These are phyloP conservation scores for Odontesthes bonariensis DNA, from an alignment of 2,113 vertebrate genomes.

Conservation along the genomic window DNA sequence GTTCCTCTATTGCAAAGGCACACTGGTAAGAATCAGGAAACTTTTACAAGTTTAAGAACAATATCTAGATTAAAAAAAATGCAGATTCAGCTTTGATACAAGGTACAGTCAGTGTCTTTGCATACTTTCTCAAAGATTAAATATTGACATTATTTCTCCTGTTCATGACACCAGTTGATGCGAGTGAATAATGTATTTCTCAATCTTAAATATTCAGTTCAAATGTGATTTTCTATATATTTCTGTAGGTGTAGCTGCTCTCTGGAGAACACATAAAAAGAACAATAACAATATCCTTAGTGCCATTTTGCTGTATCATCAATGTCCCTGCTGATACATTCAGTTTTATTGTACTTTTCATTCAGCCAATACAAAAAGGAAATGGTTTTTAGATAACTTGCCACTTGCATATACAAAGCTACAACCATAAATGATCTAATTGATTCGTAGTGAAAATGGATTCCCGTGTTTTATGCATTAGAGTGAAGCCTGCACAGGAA, in stretches of 20 bases:
- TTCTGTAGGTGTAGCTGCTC: conserved; percentile 51
- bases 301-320: conserved; percentile 75
- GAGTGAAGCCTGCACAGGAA: conserved; percentile 57
- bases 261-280: conserved; percentile 67
- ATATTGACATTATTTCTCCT: conserved; percentile 59
- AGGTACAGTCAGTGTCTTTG: conserved; percentile 8
- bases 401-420: conserved; percentile 72
- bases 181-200: conserved; percentile 59
- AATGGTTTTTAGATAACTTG: conserved; percentile 64
- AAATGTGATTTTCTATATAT: conserved; percentile 63
- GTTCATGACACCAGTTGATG: conserved; percentile 62
- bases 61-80: conserved; percentile 36
- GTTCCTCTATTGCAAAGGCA: not conserved
- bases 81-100: conserved; percentile 54
- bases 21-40: not conserved
- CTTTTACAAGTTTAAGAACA: conserved; percentile 13
- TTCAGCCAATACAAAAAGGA: conserved; percentile 73
- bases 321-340: conserved; percentile 66
- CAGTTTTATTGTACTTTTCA: conserved; percentile 75
- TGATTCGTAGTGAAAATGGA: conserved; percentile 74
- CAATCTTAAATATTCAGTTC: conserved; percentile 69
- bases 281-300: conserved; percentile 74
- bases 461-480: conserved; percentile 68
- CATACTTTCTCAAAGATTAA: conserved; percentile 55
- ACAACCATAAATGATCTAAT: conserved; percentile 76